Evolutionary conservation across 2,888 invertebrate genomes (phyloP).

Genomic region (Chelonus formosanus): DNA sequence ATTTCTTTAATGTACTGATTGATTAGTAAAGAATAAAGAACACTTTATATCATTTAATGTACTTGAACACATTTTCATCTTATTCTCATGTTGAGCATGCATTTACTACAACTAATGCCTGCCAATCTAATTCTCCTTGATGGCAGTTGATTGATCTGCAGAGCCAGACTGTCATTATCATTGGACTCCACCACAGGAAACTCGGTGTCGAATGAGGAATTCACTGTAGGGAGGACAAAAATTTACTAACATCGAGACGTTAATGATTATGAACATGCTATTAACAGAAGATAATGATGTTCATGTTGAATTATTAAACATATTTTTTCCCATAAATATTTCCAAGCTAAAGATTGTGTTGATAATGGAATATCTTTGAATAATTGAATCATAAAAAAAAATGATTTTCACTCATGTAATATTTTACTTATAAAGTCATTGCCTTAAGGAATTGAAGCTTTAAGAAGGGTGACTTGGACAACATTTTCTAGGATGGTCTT

Average conservation of each 20-base stretch:
- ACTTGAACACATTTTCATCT: conserved; percentile 2
- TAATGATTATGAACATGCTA: not conserved
- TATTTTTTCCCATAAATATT: too few relatives aligned
- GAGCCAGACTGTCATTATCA: conserved; percentile 3
- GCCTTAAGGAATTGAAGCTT: too few relatives aligned
- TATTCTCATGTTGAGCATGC: not conserved
- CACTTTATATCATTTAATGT: not conserved
- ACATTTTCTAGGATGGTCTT: not conserved
- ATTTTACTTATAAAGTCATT: too few relatives aligned
- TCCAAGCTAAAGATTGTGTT: too few relatives aligned
- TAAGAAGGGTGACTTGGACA: too few relatives aligned
- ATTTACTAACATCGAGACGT: too few relatives aligned
- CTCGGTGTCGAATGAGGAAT: not conserved
- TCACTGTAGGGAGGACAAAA: conserved; percentile 1
- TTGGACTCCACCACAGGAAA: not conserved
- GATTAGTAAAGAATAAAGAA: too few relatives aligned
- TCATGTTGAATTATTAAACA: too few relatives aligned
- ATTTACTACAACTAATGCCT: not conserved
- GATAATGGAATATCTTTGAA: too few relatives aligned
- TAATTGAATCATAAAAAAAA: too few relatives aligned
- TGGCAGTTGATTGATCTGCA: not conserved
- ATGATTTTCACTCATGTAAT: too few relatives aligned
- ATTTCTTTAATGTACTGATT: too few relatives aligned
- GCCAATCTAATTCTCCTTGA: not conserved
- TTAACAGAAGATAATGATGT: not conserved